Percentiles rank a stretch among this genome's conserved stretches.
Evolutionary conservation across 2,113 vertebrate genomes (phyloP).

Genomic region (Gobiocypris rarus): DNA sequence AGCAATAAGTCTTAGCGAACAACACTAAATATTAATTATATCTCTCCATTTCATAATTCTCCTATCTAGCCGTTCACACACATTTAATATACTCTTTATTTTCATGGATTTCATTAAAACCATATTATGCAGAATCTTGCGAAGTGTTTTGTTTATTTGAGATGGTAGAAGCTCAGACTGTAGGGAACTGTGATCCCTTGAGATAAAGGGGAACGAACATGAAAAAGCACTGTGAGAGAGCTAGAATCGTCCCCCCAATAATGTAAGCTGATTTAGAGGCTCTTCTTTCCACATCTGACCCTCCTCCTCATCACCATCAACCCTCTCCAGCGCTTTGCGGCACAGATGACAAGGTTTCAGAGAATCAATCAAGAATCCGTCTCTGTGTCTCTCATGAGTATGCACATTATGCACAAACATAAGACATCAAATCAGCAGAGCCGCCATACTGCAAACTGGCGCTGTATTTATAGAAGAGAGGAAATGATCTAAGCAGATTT

Average conservation of each 20-base stretch:
- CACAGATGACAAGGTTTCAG: constrained; percentile 39
- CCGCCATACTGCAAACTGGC: constrained; percentile 36
- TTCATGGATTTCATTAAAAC: constrained; percentile 42
- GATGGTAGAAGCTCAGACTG: constrained; percentile 4
- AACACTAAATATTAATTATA: not conserved
- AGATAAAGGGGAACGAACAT: constrained; percentile 17
- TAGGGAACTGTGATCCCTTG: constrained; percentile 19
- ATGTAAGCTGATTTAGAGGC: constrained; percentile 12
- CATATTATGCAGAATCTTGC: constrained; percentile 18
- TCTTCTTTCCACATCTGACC: constrained; percentile 4
- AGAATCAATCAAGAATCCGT: constrained; percentile 19
- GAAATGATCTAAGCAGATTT: constrained; percentile 10
- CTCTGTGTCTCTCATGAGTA: constrained; percentile 6
- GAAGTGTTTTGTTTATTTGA: constrained; percentile 33
- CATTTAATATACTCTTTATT: constrained; percentile 25
- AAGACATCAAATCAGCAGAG: constrained; percentile 13
- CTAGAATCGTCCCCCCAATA: constrained; percentile 12
- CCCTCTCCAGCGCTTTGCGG: constrained; percentile 4
- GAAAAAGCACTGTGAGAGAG: constrained; percentile 32
- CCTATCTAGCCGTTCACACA: constrained; percentile 6
- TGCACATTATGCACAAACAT: constrained; percentile 23
- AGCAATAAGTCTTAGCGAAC: not conserved
- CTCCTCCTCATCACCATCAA: constrained; percentile 35
- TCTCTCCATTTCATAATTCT: not conserved
- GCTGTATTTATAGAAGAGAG: constrained; percentile 43